phyloP scores from a whole-genome alignment of 2,888 invertebrate species.

The Yponomeuta sedellus region DNA sequence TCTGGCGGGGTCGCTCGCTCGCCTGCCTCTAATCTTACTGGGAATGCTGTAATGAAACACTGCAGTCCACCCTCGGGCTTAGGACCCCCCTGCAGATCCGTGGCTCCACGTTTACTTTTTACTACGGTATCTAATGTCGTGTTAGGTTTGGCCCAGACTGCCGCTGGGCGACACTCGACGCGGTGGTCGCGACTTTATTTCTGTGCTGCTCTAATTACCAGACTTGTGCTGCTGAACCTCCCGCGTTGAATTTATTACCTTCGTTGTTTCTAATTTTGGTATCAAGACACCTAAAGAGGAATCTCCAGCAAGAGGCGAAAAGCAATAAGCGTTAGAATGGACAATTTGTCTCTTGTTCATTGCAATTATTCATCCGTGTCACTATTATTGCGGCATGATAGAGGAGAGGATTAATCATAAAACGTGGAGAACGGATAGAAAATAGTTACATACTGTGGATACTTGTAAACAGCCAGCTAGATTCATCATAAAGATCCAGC shows the following conservation, averaged over 20 bases:
- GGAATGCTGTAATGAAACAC: slow-evolving; percentile 60
- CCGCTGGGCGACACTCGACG: slow-evolving; percentile 32
- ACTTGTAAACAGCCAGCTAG: neutral
- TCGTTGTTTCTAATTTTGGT: slow-evolving; percentile 23
- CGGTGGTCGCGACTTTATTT: slow-evolving; percentile 51
- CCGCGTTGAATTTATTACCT: slow-evolving; percentile 50
- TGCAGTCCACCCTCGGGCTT: slow-evolving; percentile 34
- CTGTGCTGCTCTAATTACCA: slow-evolving; percentile 40
- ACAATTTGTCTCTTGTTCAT: slow-evolving; percentile 6
- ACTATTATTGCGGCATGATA: slow-evolving; percentile 1
- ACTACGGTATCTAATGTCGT: slow-evolving; percentile 40
- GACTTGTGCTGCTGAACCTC: slow-evolving; percentile 38
- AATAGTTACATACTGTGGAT: slow-evolving; percentile 1
- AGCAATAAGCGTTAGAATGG: slow-evolving; percentile 3
- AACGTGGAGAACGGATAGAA: slow-evolving; percentile 17
- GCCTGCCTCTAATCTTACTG: slow-evolving; percentile 52
- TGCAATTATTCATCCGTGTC: slow-evolving; percentile 13
- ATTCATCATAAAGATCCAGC: neutral
- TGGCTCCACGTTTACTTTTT: slow-evolving; percentile 35
- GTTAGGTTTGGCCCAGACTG: slow-evolving; percentile 7
- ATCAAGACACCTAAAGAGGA: neutral
- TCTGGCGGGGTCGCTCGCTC: slow-evolving; percentile 35
- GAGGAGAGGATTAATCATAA: slow-evolving; percentile 17
- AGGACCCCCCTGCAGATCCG: slow-evolving; percentile 31
- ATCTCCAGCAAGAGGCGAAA: neutral